Evolutionary conservation across 2,888 invertebrate genomes (phyloP), one percentile per base, ranked within the genome.

Genomic region (Athetis lepigone): DNA sequence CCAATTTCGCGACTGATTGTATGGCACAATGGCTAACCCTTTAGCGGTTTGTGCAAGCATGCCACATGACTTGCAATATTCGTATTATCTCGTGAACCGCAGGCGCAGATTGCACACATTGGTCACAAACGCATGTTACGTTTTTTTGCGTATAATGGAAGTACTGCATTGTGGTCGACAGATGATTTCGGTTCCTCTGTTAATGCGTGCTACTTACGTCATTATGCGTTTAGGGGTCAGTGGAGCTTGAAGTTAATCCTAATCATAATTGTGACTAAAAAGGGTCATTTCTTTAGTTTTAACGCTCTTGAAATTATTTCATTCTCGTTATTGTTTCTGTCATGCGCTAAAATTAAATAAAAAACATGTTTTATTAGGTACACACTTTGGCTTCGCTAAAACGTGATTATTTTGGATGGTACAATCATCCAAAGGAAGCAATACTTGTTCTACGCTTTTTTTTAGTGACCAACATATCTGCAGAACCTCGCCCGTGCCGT

Each of bases 21-120:
- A 21, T 62, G 54, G 45, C 45, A 79, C 66, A 80, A 74, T 70
- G 57, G 65, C 42, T 62, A 83, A 82, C 83, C 88, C 90, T 89
- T 90, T 88, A 81, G 79, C 59, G 81, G 81, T 85, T 89, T 89
- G 87, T 84, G 88, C 89, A 89, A 91, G 80, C 79, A 81, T 68
- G 70, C 88, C 89, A 92, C 85, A 91, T 92, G 91, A 90, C 89
- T 88, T 85, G 87, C 87, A 78, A 77, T 79, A 73, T 73, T 85
- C 79, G 79, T 74, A 83, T 84, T 85, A 86, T 86, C 75, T 81
- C 46, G 11, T 79, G 79, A 83, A 91, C 92, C 93, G 79, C 92
- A 91, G 80, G 77, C 84, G 81, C 88, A 91, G 89, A 91, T 92
- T 92, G 89, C 88, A 83, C 84, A 84, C 82, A 89, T 87, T 86